These are phyloP conservation scores for Tetranychus cinnabarinus DNA, from an alignment of 1,140 invertebrate species.

Conservation along the genomic window DNA sequence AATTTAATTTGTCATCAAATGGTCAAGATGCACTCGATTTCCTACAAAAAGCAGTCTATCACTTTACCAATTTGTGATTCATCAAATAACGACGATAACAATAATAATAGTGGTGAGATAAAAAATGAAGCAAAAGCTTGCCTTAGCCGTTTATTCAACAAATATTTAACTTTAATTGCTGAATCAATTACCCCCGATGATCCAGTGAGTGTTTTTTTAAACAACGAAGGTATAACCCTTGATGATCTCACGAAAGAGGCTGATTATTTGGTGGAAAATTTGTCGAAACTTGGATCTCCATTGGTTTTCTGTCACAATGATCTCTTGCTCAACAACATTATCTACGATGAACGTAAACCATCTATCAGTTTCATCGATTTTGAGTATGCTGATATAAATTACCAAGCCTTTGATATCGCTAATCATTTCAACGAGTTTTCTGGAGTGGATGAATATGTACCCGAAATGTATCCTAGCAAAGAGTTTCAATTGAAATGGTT, in stretches of 20 bases:
- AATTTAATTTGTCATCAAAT: slow-evolving; percentile 44
- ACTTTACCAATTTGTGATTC: not conserved
- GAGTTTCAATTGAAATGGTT: slow-evolving; percentile 61
- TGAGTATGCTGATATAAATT: slow-evolving; percentile 83
- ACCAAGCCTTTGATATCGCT: slow-evolving; percentile 84
- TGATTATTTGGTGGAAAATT: slow-evolving; percentile 33
- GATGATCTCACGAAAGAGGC: slow-evolving; percentile 28
- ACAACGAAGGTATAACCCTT: not conserved
- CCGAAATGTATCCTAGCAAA: slow-evolving; percentile 43
- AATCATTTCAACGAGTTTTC: slow-evolving; percentile 92
- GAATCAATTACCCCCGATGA: not conserved
- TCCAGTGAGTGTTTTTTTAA: not conserved
- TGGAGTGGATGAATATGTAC: slow-evolving; percentile 37
- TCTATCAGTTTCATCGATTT: slow-evolving; percentile 82
- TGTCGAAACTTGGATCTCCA: slow-evolving; percentile 41
- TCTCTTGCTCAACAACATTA: slow-evolving; percentile 74
- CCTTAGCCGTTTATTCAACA: slow-evolving; percentile 45
- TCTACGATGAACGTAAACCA: slow-evolving; percentile 33
- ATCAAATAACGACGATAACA: slow-evolving; percentile 5
- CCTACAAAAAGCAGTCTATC: not conserved
- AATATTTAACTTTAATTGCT: slow-evolving; percentile 43
- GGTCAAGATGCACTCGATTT: slow-evolving; percentile 43
- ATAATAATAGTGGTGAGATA: slow-evolving; percentile 4
- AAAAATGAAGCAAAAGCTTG: slow-evolving; percentile 25
- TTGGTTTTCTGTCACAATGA: slow-evolving; percentile 95